phyloP scores from a whole-genome alignment of 2,113 vertebrate species.

The Phylloscopus trochilus region DNA sequence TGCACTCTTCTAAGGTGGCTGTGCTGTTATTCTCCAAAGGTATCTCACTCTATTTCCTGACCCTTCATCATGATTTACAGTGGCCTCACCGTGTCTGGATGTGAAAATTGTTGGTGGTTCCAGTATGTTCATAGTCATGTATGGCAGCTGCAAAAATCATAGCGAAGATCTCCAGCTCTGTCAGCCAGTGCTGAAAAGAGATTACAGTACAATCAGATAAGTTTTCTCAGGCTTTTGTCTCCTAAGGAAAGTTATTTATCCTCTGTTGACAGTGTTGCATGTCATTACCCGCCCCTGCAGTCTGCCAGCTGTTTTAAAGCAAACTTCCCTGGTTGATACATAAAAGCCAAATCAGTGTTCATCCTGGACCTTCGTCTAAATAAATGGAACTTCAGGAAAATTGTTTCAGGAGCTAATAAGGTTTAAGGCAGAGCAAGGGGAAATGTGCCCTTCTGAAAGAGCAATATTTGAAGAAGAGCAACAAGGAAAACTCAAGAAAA shows the following conservation, averaged over 20 bases:
- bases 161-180: slow-evolving; percentile 97
- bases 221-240: slow-evolving; percentile 1
- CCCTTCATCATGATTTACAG: neutral
- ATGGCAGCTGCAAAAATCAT: slow-evolving; percentile 97
- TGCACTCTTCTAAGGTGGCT: neutral
- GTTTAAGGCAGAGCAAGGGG: neutral
- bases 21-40: neutral
- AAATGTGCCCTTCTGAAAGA: neutral
- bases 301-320: neutral
- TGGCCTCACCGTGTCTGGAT: slow-evolving; percentile 88
- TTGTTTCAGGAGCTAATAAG: neutral
- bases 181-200: slow-evolving; percentile 91
- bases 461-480: neutral
- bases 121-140: slow-evolving; percentile 97
- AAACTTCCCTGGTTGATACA: neutral
- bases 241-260: neutral
- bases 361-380: neutral
- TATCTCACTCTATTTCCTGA: neutral
- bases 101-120: slow-evolving; percentile 99
- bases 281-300: neutral
- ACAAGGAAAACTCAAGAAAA: neutral
- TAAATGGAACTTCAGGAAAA: neutral
- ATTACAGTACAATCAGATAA: slow-evolving; percentile 49
- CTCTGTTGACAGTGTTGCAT: neutral
- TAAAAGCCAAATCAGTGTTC: neutral